A percentile compares a stretch with the other conserved stretches of the same genome.
Conservation (phyloP, 2,797 vertebrate genomes). For the Distichodus sexfasciatus region DNA sequence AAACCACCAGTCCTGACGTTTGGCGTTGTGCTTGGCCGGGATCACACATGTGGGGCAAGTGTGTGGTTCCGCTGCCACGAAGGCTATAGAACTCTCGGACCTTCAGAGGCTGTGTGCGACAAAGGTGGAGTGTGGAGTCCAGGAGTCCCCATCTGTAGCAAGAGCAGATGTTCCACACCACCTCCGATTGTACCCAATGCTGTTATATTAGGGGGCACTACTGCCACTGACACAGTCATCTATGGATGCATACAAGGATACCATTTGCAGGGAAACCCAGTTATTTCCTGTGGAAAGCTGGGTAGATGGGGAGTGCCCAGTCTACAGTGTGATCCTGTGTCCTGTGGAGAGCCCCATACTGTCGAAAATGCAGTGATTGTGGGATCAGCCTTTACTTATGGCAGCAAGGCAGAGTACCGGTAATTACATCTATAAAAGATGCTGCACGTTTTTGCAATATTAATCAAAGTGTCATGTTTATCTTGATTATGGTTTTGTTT, state of each 20-base stretch:
- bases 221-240: constrained; percentile 74
- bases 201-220: constrained; percentile 77
- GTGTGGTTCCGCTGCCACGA: constrained; percentile 81
- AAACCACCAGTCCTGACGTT: constrained; percentile 74
- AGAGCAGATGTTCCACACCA: constrained; percentile 77
- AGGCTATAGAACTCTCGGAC: constrained; percentile 84
- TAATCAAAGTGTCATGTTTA: background rate
- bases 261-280: constrained; percentile 72
- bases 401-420: constrained; percentile 86
- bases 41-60: constrained; percentile 79
- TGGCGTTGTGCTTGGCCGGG: constrained; percentile 71
- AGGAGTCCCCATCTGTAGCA: constrained; percentile 82
- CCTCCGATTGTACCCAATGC: constrained; percentile 85
- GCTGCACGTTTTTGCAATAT: background rate
- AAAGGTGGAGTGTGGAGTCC: constrained; percentile 85
- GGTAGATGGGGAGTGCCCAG: constrained; percentile 85
- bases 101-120: constrained; percentile 81
- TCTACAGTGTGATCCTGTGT: constrained; percentile 82
- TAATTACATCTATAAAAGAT: constrained; percentile 62
- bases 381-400: constrained; percentile 78
- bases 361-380: constrained; percentile 74
- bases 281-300: constrained; percentile 80
- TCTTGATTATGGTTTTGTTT: constrained; percentile 36
- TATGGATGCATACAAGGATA: constrained; percentile 88
- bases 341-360: constrained; percentile 84